Evolutionary conservation across 30 jellyfish, hydroid and myxozoan species (phyloP), one percentile per base, ranked within the genome.

Genomic region (Hydractinia symbiolongicarpus): DNA sequence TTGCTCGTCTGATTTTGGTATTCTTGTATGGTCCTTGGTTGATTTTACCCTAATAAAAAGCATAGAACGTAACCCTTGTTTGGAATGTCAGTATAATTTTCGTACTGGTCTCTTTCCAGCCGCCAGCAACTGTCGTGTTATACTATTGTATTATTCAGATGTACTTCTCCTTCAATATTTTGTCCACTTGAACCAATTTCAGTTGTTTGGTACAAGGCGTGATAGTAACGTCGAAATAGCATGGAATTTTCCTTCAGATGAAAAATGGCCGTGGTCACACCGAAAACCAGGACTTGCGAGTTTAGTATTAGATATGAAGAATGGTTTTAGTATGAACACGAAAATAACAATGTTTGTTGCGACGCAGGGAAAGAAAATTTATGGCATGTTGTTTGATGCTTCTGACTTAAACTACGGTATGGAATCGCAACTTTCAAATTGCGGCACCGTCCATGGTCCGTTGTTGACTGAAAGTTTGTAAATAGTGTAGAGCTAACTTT

Each of bases 251-350:
- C 87, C 87, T 19, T 79, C 87, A 9, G 84, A 79, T 67, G 87
- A 66, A 50, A 79, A 79, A 79, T 79, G 87, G 87, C 87, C 87
- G 40, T 79, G 87, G 87, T 79, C 87, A 13, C 83, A 79, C 69
- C 87, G 87, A 10, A 79, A 79, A 79, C 87, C 87, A 13, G 87
- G 87, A n/a, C 21, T 79, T 9, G 87, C 87, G 8, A 20, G 84
- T 68, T 52, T 67, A 5, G 68, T 79, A 61, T 61, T 79, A 66
- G 67, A 79, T 50, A 53, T 67, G 67, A 83, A 79, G 8, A 54
- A 79, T 14, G 87, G 87, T 5, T 40, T 79, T n/a, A 61, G 69
- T 50, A 79, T 53, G 82, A 52, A 53, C 44, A 49, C 82, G 17
- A 62, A 66, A 20, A 61, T 79, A 14, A 20, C 87, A 21, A 30